Evolutionary conservation across 2,113 vertebrate species (phyloP), one percentile per base, ranked within the genome.

Genomic region (Xenopus borealis): DNA sequence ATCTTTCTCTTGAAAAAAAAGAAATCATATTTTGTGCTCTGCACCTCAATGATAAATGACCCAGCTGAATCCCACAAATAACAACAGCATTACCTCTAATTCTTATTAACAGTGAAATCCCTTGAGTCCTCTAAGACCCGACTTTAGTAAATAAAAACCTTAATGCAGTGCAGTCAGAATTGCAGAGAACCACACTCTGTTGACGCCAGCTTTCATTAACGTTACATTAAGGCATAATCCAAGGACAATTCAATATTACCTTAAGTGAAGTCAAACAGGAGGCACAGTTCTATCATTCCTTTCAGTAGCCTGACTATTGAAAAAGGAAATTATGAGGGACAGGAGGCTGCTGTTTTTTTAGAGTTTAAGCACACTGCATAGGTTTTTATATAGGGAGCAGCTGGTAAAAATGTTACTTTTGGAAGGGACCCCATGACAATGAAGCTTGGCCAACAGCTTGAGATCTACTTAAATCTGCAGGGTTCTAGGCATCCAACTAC

Each of bases 221-320:
- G 72, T 52, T 66, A 46, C 72, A 73, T 73, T 73, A 73, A 66
- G 47, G 57, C n/a, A 58, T 65, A 55, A 64, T 66, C 62, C 72
- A 73, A 73, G 63, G 62, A 73, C 63, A 73, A 73, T 66, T 45
- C 72, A 73, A 73, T 73, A 66, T 33, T 73, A 66, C 47, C 40
- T n/a, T 66, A 73, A 73, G 62, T 73, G 72, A 59, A 66, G 57
- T n/a, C 17, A 57, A 65, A 53, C 72, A 53, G 72, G 50, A 66
- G 57, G 52, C 13, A n/a, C 13, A 7, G 19, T 40, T 63, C 52
- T 57, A 13, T 73, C 62, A 20, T 19, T 57, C 50, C 17, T 20
- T 65, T 20, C 13, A 55, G 53, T 72, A 23, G 33, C n/a, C 45
- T n/a, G 55, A 30, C 62, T 55, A 72, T 57, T 57, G 64, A 64